Evolutionary conservation across 53 echinoderm and acorn worm species (phyloP).

Genomic region (Arbacia lixula): DNA sequence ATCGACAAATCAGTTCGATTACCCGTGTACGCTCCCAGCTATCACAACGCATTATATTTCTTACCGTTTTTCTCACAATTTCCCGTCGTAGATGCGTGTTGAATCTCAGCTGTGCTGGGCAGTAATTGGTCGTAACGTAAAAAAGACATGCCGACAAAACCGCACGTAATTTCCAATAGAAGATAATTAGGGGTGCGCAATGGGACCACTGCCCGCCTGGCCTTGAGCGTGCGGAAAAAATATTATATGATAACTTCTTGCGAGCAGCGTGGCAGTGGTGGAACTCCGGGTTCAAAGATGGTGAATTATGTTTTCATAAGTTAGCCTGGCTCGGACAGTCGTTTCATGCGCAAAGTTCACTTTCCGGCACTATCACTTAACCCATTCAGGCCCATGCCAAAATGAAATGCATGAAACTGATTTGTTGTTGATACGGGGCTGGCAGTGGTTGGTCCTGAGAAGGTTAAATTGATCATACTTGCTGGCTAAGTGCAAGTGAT

Average conservation of each 20-base stretch:
- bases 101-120: conserved; percentile 15
- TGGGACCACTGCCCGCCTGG: conserved; percentile 23
- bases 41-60: too few relatives aligned
- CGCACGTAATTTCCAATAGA: conserved; percentile 55
- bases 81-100: conserved; percentile 46
- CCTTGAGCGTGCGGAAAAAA: conserved; percentile 45
- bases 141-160: conserved; percentile 51
- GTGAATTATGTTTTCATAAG: conserved; percentile 27
- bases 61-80: too few relatives aligned
- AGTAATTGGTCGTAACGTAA: conserved; percentile 31
- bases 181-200: conserved; percentile 45
- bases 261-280: conserved; percentile 1
- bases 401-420: too few relatives aligned
- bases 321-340: conserved; percentile 14
- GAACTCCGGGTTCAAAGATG: conserved; percentile 2
- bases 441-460: too few relatives aligned
- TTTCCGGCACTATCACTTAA: too few relatives aligned
- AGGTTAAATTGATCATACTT: too few relatives aligned
- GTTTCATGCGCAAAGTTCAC: too few relatives aligned
- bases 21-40: too few relatives aligned
- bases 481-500: too few relatives aligned
- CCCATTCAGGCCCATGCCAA: too few relatives aligned
- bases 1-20: conserved; percentile 40
- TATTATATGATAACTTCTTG: conserved; percentile 49
- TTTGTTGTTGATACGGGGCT: too few relatives aligned